Evolutionary conservation across 1,140 invertebrate genomes (phyloP).

Genomic region (Drosophila lacertosa): DNA sequence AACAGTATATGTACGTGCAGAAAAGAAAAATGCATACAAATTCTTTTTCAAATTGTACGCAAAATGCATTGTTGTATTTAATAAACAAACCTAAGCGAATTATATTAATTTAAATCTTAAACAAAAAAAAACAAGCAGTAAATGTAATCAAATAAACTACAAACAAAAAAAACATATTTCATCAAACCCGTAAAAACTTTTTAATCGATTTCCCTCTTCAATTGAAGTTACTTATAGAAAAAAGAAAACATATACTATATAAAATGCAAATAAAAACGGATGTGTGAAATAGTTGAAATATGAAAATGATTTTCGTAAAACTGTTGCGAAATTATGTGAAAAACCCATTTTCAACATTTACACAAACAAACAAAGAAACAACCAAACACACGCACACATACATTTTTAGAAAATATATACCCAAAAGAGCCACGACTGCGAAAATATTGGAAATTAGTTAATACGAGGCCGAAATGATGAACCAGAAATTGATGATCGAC

Average conservation of each 20-base stretch:
- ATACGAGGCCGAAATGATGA: conserved; percentile 13
- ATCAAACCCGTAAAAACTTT: conserved; percentile 40
- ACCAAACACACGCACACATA: not conserved
- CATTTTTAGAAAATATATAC: conserved; percentile 4
- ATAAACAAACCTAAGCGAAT: conserved; percentile 63
- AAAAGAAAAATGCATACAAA: conserved; percentile 53
- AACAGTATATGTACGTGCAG: conserved; percentile 49
- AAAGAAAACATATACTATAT: conserved; percentile 7
- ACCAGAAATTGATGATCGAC: conserved; percentile 2
- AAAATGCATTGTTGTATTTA: conserved; percentile 69
- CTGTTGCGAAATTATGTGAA: not conserved
- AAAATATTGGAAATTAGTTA: conserved; percentile 5
- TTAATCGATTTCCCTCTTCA: conserved; percentile 8
- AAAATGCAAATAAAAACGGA: conserved; percentile 14
- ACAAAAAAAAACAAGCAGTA: conserved; percentile 28
- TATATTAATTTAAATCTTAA: conserved; percentile 68
- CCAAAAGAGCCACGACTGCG: conserved; percentile 40
- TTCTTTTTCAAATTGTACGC: conserved; percentile 54
- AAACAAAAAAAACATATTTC: conserved; percentile 36
- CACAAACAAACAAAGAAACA: not conserved
- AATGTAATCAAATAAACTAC: conserved; percentile 43
- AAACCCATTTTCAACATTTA: no score
- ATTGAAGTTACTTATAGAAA: conserved; percentile 13
- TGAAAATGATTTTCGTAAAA: conserved; percentile 26
- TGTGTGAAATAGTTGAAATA: conserved; percentile 6